Evolutionary conservation across 2,113 vertebrate species (phyloP).

Genomic region (Capra hircus): DNA sequence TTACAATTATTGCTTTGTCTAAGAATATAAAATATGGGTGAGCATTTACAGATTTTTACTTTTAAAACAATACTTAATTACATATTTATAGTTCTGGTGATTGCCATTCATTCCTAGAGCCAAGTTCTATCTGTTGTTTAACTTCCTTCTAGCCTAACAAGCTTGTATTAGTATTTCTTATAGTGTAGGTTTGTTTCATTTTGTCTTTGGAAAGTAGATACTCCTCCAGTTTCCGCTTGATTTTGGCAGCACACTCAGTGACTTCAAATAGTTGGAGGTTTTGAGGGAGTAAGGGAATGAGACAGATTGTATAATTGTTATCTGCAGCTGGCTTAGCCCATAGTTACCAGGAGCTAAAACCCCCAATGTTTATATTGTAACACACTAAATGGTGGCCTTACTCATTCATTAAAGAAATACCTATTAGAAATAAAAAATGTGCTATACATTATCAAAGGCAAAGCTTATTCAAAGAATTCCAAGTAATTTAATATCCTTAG

Average conservation of each 20-base stretch:
- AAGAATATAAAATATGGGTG: background rate
- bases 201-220: background rate
- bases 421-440: background rate
- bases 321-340: background rate
- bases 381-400: background rate
- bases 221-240: background rate
- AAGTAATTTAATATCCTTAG: background rate
- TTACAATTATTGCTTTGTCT: background rate
- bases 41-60: background rate
- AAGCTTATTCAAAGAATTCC: background rate
- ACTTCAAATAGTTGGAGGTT: background rate
- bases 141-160: background rate
- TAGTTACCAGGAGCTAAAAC: background rate
- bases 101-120: background rate
- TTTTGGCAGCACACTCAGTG: background rate
- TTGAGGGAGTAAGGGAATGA: background rate
- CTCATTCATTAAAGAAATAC: background rate
- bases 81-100: background rate
- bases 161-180: background rate
- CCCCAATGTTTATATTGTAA: background rate
- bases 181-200: background rate
- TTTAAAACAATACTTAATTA: background rate
- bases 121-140: background rate
- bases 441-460: background rate
- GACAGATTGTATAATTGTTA: background rate